These are phyloP conservation scores for Crenuchus spilurus DNA, from an alignment of 2,797 vertebrate genomes.

Conservation along the genomic window DNA sequence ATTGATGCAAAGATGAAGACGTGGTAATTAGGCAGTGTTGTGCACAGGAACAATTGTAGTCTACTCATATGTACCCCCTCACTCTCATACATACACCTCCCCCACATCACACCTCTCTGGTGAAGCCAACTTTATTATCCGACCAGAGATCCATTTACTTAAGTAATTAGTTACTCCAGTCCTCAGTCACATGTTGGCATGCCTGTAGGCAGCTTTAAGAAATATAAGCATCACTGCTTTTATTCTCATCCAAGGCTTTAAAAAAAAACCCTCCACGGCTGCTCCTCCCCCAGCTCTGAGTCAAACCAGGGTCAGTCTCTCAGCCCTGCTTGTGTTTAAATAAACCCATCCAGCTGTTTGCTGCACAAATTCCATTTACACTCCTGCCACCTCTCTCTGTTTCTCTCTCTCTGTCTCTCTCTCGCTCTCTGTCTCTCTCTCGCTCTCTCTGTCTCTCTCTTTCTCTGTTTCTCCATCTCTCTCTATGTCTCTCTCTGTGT, in stretches of 20 bases:
- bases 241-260: conserved; percentile 71
- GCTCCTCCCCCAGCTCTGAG: conserved; percentile 81
- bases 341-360: conserved; percentile 89
- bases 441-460: conserved; percentile 1
- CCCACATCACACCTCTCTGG: conserved; percentile 24
- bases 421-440: not conserved
- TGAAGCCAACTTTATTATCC: conserved; percentile 61
- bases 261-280: conserved; percentile 66
- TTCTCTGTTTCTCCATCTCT: conserved; percentile 61
- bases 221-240: conserved; percentile 73
- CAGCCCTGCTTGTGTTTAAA: conserved; percentile 86
- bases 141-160: conserved; percentile 63
- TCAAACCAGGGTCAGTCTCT: conserved; percentile 87
- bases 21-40: not conserved
- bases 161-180: conserved; percentile 70
- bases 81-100: conserved; percentile 34
- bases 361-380: conserved; percentile 84
- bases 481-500: no score
- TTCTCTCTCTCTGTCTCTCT: conserved; percentile 68
- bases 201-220: conserved; percentile 75
- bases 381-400: conserved; percentile 75
- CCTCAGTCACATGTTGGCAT: conserved; percentile 63
- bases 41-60: not conserved
- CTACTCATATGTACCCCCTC: conserved; percentile 15
- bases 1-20: not conserved